These are phyloP conservation scores for Astropecten irregularis DNA, from an alignment of 53 echinoderm and acorn worm species.

Conservation along the genomic window DNA sequence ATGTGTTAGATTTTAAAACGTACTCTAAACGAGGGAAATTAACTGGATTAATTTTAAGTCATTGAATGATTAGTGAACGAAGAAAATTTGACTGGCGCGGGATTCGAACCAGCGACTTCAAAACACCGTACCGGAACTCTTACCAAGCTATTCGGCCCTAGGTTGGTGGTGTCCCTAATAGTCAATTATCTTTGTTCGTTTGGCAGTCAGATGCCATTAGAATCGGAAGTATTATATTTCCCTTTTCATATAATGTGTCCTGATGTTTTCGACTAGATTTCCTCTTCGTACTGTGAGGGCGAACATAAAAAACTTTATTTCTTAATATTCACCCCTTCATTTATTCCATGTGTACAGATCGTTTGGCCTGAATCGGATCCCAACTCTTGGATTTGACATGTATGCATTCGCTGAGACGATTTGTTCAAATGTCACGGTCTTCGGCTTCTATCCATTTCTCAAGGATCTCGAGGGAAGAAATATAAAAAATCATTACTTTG, in stretches of 20 bases:
- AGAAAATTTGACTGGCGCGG: too few species aligned
- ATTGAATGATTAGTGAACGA: too few species aligned
- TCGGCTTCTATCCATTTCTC: constrained; percentile 72
- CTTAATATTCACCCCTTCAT: background rate
- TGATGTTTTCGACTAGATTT: too few species aligned
- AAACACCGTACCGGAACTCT: too few species aligned
- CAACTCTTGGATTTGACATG: constrained; percentile 69
- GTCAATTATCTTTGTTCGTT: too few species aligned
- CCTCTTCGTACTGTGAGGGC: too few species aligned
- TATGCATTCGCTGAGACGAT: constrained; percentile 66
- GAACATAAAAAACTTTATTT: background rate
- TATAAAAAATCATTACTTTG: constrained; percentile 61
- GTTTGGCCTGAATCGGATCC: constrained; percentile 6
- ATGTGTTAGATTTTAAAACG: too few species aligned
- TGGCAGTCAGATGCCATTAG: too few species aligned
- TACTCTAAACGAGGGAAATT: background rate
- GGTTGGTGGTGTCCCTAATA: too few species aligned
- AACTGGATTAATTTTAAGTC: background rate
- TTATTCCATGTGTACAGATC: background rate
- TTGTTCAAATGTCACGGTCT: constrained; percentile 66
- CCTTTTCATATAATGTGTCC: background rate
- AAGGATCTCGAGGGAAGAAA: constrained; percentile 1
- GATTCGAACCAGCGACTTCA: too few species aligned
- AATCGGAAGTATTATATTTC: background rate
- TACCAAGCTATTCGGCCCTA: too few species aligned